These are phyloP conservation scores for Spodoptera litura DNA, from an alignment of 1,140 invertebrate species.

Conservation along the genomic window DNA sequence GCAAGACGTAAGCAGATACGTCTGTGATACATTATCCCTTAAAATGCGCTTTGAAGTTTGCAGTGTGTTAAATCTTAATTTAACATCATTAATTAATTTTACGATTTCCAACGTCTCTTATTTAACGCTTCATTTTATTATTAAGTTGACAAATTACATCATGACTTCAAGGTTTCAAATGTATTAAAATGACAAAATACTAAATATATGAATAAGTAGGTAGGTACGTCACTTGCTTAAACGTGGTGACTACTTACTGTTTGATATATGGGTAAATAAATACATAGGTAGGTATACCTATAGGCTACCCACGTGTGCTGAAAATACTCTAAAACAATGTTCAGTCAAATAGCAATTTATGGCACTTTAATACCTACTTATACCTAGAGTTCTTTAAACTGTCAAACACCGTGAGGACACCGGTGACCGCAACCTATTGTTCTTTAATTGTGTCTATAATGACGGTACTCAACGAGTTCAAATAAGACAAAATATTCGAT, in stretches of 20 bases:
- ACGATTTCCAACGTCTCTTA: constrained; percentile 12
- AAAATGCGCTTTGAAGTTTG: constrained; percentile 42
- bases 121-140: constrained; percentile 16
- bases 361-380: too few species aligned
- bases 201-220: too few species aligned
- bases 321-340: neutral
- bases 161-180: neutral
- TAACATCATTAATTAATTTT: constrained; percentile 31
- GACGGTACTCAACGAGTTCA: too few species aligned
- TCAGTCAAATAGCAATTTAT: too few species aligned
- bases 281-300: too few species aligned
- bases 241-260: too few species aligned
- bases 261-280: too few species aligned
- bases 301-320: neutral
- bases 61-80: constrained; percentile 29
- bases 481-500: too few species aligned
- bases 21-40: constrained; percentile 26
- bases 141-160: constrained; percentile 9
- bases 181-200: neutral
- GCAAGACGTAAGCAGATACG: constrained; percentile 33
- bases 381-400: too few species aligned
- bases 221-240: neutral
- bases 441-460: too few species aligned
- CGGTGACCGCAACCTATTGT: too few species aligned
- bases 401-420: too few species aligned